A percentile compares a stretch with the other conserved stretches of the same genome.
phyloP scores from a whole-genome alignment of 2,888 invertebrate genomes.

The Lithosia quadra region DNA sequence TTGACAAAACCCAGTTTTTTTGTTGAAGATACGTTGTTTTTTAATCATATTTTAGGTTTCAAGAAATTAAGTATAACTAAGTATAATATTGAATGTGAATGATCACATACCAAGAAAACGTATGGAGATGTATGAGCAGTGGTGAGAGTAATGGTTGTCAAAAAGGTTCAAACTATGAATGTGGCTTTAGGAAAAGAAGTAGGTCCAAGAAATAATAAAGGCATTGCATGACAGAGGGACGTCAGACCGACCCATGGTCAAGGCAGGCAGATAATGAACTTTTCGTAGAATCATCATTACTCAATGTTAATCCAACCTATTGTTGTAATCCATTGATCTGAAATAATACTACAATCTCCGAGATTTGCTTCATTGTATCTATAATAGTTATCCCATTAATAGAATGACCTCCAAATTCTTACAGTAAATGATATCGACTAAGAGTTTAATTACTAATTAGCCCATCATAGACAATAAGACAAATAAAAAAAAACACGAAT shows the following conservation, averaged over 20 bases:
- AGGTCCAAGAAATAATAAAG: too few species aligned
- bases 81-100: background rate
- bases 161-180: too few species aligned
- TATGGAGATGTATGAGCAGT: too few species aligned
- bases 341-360: background rate
- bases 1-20: conserved; percentile 1
- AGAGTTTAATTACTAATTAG: conserved; percentile 40
- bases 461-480: conserved; percentile 12
- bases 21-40: background rate
- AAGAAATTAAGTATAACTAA: background rate
- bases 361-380: background rate
- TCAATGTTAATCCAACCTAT: background rate
- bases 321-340: background rate
- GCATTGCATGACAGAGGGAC: too few species aligned
- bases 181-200: too few species aligned
- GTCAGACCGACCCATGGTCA: background rate
- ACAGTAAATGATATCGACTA: conserved; percentile 24
- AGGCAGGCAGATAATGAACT: background rate
- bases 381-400: background rate
- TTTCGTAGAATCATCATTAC: background rate
- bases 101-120: background rate
- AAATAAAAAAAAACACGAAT: conserved; percentile 42
- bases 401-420: conserved; percentile 22
- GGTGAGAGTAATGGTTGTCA: too few species aligned
- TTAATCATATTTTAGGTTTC: background rate